Evolutionary conservation across 2,797 vertebrate genomes (phyloP).

Genomic region (Martes flavigula): DNA sequence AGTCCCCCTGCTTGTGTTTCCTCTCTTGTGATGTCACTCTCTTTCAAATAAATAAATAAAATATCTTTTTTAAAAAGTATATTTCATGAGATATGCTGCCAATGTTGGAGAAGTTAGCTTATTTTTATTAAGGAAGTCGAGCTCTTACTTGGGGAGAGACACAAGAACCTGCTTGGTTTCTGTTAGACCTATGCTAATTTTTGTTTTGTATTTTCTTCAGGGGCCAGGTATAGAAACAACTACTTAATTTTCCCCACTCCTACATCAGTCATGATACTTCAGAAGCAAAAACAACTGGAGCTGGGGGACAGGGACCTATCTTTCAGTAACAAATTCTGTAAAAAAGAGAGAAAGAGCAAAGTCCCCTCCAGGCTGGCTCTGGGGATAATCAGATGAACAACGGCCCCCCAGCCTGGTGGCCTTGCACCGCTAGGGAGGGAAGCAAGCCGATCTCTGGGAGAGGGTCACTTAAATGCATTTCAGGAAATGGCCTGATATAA

Average conservation of each 20-base stretch:
- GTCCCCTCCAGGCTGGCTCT: background rate
- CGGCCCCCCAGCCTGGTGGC: background rate
- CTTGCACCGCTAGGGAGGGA: background rate
- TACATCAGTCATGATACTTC: background rate
- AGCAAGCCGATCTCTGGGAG: background rate
- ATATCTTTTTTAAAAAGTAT: no score
- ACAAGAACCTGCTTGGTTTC: background rate
- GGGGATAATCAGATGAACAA: background rate
- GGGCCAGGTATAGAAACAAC: background rate
- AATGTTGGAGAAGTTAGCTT: background rate
- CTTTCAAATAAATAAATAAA: no score
- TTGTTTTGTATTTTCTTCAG: background rate
- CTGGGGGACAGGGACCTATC: background rate
- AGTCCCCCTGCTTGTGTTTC: no score
- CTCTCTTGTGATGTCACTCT: no score
- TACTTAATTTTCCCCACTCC: background rate
- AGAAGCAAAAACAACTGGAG: background rate
- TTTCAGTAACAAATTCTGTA: background rate
- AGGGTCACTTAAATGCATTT: background rate
- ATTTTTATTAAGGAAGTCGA: conserved; percentile 15
- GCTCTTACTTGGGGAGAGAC: background rate
- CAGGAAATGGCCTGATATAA: background rate
- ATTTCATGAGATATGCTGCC: background rate
- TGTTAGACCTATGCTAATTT: background rate
- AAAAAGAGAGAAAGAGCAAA: background rate